These are phyloP conservation scores for Phortica variegata DNA, from an alignment of 1,140 invertebrate species.

Conservation along the genomic window DNA sequence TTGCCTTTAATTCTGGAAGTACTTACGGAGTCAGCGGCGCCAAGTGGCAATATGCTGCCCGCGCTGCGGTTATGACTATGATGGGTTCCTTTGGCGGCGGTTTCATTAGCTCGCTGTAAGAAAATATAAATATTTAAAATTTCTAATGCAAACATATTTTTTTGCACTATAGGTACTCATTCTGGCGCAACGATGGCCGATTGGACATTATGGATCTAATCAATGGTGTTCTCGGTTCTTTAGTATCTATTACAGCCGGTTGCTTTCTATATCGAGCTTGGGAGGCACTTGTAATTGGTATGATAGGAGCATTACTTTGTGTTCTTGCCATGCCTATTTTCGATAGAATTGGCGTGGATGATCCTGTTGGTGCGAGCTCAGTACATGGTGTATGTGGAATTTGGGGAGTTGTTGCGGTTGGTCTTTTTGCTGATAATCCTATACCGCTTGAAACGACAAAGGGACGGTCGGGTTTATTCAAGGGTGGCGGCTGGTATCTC, in stretches of 20 bases:
- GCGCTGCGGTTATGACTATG: constrained; percentile 87
- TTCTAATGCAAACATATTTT: background rate
- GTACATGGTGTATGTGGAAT: constrained; percentile 80
- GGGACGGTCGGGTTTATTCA: constrained; percentile 80
- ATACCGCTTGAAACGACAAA: constrained; percentile 74
- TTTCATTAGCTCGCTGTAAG: constrained; percentile 67
- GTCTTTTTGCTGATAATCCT: constrained; percentile 86
- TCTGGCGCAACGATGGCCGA: constrained; percentile 69
- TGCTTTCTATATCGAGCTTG: constrained; percentile 85
- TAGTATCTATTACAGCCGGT: constrained; percentile 88
- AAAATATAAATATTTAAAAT: background rate
- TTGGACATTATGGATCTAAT: constrained; percentile 84
- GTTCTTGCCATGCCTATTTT: constrained; percentile 72
- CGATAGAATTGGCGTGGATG: constrained; percentile 77
- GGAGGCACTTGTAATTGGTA: constrained; percentile 83
- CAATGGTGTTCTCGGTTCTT: constrained; percentile 82
- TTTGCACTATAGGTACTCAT: constrained; percentile 59
- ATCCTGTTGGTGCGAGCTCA: constrained; percentile 86
- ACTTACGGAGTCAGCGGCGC: constrained; percentile 72
- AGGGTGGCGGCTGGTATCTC: constrained; percentile 86
- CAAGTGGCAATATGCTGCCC: constrained; percentile 77
- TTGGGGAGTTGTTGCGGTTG: constrained; percentile 82
- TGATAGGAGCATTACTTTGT: constrained; percentile 73
- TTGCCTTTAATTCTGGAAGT: constrained; percentile 91
- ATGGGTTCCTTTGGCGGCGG: constrained; percentile 88